Evolutionary conservation across 1,140 invertebrate species (phyloP), one percentile per base, ranked within the genome.

Genomic region (Orius insidiosus): DNA sequence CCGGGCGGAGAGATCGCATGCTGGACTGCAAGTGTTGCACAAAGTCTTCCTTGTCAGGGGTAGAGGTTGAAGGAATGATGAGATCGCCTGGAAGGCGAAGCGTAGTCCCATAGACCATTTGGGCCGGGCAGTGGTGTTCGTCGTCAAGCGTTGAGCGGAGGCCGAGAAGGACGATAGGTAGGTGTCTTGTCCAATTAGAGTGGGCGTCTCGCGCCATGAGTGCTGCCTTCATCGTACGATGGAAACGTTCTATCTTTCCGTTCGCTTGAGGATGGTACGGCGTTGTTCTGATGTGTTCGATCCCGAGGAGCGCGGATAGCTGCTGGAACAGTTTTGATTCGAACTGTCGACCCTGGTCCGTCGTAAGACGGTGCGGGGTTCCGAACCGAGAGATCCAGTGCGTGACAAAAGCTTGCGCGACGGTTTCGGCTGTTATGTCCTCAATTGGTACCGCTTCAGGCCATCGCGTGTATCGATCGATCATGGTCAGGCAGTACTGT

Each of bases 401-500:
- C n/a, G 40, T 44, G 15, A 58, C 49, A 14, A 69, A 53, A 3
- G 58, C 53, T 14, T 47, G 19, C 1, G 57, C 55, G 1, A 64
- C 55, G 5, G 58, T 58, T 30, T 59, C 53, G 6, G 63, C 62
- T 5, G 56, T 52, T 1, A 62, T 64, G 18, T 68, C 60, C 10
- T 44, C 11, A 0, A 67, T 24, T 2, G 66, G 66, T 11, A 63
- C 47, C 2, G 61, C 60, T 54, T 67, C 65, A 0, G 60, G 63
- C 63, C 63, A 72, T n/a, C 61, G 46, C 4, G 67, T 65, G 45
- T 54, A 60, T 15, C 59, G 44, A 49, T 69, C 67, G 0, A 68
- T 61, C 9, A 59, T 54, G 1, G 67, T 69, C 0, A 70, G 48
- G 7, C 18, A 14, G 16, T 40, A 47, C 9, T 9, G 36, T 6